Evolutionary conservation across 2,888 invertebrate genomes (phyloP).

Genomic region (Octonoba sinensis): DNA sequence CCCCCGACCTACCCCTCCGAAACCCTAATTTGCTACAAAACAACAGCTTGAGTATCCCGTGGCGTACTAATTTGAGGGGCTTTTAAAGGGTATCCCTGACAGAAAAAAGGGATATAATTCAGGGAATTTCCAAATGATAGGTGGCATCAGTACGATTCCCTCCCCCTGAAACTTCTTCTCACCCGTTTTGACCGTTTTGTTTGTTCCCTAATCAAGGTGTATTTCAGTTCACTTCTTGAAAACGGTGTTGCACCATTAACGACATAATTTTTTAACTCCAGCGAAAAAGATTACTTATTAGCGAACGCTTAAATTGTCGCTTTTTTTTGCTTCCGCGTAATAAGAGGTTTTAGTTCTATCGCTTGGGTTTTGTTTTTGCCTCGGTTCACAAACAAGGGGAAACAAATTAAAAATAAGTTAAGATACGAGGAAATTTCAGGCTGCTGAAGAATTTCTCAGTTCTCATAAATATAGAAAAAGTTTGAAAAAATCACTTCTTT

Average conservation of each 20-base stretch:
- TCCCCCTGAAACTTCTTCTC: conserved; percentile 16
- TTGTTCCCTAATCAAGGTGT: conserved; percentile 32
- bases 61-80: conserved; percentile 44
- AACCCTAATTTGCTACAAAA: conserved; percentile 57
- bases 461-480: too few species aligned
- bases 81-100: conserved; percentile 23
- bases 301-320: conserved; percentile 10
- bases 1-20: neutral
- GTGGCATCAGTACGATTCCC: conserved; percentile 31
- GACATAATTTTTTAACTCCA: conserved; percentile 14
- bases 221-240: conserved; percentile 48
- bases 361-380: neutral
- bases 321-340: conserved; percentile 9
- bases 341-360: conserved; percentile 20
- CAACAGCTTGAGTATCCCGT: conserved; percentile 54
- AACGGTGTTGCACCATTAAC: conserved; percentile 46
- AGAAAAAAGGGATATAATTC: conserved; percentile 14
- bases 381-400: too few species aligned
- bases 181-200: conserved; percentile 24
- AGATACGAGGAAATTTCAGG: conserved; percentile 32
- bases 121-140: conserved; percentile 56
- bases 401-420: conserved; percentile 59
- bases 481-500: too few species aligned
- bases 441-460: too few species aligned
- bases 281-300: conserved; percentile 53